A percentile compares a stretch with the other conserved stretches of the same genome.
These are phyloP conservation scores for Tillus elongatus DNA, from an alignment of 2,888 invertebrate species.

Conservation along the genomic window DNA sequence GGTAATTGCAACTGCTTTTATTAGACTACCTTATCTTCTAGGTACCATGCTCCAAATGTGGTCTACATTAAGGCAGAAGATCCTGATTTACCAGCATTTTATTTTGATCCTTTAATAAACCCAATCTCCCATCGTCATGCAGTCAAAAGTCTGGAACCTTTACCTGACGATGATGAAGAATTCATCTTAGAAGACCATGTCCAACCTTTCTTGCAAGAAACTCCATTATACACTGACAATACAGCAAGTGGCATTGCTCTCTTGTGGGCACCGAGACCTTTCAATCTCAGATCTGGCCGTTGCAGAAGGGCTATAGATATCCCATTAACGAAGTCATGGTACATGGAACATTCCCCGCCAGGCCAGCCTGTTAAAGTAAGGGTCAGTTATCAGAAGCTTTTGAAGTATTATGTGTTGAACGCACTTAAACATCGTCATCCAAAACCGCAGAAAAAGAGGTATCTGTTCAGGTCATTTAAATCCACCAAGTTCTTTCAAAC, in stretches of 20 bases:
- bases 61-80: conserved; percentile 99
- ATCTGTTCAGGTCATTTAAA: conserved; percentile 97
- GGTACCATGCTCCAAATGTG: conserved; percentile 99
- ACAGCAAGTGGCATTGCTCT: conserved; percentile 97
- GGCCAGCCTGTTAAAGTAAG: conserved; percentile 98
- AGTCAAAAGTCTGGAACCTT: conserved; percentile 69
- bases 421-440: conserved; percentile 95
- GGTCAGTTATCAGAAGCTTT: conserved; percentile 96
- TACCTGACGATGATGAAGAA: conserved; percentile 91
- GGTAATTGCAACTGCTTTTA: too few relatives aligned
- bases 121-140: conserved; percentile 94
- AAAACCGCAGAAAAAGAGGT: conserved; percentile 97
- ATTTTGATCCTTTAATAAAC: conserved; percentile 98
- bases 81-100: conserved; percentile 98
- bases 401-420: conserved; percentile 97
- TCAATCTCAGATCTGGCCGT: conserved; percentile 91
- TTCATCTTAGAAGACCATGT: conserved; percentile 85
- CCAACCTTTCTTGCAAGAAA: conserved; percentile 87
- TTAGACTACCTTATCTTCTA: conserved; percentile 45
- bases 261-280: conserved; percentile 96
- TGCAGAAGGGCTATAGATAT: conserved; percentile 92
- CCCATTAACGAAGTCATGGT: conserved; percentile 96
- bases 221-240: conserved; percentile 94
- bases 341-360: conserved; percentile 87
- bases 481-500: conserved; percentile 99